Percentiles rank a stretch among this genome's conserved stretches.
phyloP scores from a whole-genome alignment of 2,113 vertebrate genomes.

The Jaculus jaculus region DNA sequence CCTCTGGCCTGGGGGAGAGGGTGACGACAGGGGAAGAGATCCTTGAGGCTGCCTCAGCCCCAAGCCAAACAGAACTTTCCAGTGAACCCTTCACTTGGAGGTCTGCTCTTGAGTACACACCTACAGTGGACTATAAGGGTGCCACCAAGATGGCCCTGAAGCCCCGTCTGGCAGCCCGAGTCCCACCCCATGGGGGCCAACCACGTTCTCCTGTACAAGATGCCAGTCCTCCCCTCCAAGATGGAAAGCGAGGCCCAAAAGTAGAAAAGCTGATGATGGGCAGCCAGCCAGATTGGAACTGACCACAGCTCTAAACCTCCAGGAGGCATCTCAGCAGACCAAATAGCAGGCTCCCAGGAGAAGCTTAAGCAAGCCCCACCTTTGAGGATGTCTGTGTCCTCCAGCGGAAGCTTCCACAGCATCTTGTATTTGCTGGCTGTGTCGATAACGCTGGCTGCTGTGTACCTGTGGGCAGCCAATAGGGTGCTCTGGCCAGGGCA shows the following conservation, averaged over 20 bases:
- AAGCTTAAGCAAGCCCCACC: conserved; percentile 82
- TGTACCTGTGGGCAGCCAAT: conserved; percentile 88
- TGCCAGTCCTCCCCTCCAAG: neutral
- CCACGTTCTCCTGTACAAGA: neutral
- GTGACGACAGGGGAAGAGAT: neutral
- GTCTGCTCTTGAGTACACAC: neutral
- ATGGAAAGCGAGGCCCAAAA: neutral
- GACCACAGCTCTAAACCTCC: neutral
- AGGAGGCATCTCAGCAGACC: neutral
- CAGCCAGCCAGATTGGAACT: neutral
- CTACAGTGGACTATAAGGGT: neutral
- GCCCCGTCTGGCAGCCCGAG: neutral
- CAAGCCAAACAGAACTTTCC: neutral
- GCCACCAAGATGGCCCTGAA: rapidly evolving
- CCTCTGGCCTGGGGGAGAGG: neutral
- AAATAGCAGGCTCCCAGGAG: neutral
- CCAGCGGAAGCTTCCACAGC: conserved; percentile 96
- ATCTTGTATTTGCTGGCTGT: conserved; percentile 98
- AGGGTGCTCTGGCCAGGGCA: conserved; percentile 14
- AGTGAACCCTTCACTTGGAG: neutral
- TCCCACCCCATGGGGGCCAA: neutral
- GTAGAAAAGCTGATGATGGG: neutral
- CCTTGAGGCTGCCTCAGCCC: neutral
- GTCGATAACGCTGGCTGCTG: conserved; percentile 95
- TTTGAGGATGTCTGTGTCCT: conserved; percentile 96